Percentiles rank a stretch among this genome's conserved stretches.
Conservation (phyloP, 2,888 invertebrate species). For the Cheilosia soror region DNA sequence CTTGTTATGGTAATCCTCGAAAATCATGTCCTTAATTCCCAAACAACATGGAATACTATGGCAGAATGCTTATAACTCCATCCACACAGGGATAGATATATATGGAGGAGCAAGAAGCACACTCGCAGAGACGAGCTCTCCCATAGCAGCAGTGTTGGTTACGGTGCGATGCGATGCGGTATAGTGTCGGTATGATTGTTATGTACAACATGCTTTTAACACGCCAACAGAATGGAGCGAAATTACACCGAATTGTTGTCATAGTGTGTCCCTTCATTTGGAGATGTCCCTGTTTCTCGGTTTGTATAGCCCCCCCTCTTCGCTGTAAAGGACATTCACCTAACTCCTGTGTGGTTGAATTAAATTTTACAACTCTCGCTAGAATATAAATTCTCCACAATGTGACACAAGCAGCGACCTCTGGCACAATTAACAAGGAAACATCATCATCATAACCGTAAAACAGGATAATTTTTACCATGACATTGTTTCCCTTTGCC, state of each 20-base stretch:
- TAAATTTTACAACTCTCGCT: constrained; percentile 74
- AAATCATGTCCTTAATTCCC: constrained; percentile 74
- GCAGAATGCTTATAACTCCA: constrained; percentile 67
- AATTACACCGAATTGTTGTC: constrained; percentile 72
- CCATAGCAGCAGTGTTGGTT: constrained; percentile 23
- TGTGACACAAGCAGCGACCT: constrained; percentile 75
- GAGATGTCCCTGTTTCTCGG: constrained; percentile 53
- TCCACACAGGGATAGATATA: neutral
- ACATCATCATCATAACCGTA: constrained; percentile 75
- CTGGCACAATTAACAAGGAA: constrained; percentile 75
- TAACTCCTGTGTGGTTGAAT: constrained; percentile 73
- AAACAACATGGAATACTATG: constrained; percentile 61
- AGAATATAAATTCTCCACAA: constrained; percentile 73
- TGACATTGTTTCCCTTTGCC: constrained; percentile 55
- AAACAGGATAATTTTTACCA: constrained; percentile 73
- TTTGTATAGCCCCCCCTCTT: neutral
- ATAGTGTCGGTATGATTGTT: constrained; percentile 68
- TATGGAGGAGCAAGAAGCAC: neutral
- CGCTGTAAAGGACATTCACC: constrained; percentile 65
- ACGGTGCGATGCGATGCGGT: constrained; percentile 46
- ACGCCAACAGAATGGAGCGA: constrained; percentile 72
- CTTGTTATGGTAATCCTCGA: constrained; percentile 74
- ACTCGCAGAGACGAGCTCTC: neutral
- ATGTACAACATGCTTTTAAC: constrained; percentile 75
- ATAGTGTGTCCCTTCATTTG: constrained; percentile 61